Base-by-base conservation (phyloP, 1,140 invertebrate species). In the Batillaria attramentaria region DNA sequence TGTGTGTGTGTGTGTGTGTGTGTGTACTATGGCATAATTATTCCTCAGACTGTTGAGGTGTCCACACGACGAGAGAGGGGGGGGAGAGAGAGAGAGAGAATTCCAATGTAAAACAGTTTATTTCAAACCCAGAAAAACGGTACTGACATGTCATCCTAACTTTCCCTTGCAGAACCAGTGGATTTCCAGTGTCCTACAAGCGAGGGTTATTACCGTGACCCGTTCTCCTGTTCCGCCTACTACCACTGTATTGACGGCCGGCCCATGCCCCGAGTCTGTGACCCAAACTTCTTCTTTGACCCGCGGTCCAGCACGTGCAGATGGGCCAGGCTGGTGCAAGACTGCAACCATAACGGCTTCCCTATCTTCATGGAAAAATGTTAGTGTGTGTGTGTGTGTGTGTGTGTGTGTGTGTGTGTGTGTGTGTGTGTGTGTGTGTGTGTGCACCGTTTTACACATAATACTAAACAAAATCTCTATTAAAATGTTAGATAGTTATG, bases 131-230 rank as follows among this genome's bases (percentile, higher is more conserved):
- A n/a, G n/a, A n/a, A n/a, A n/a, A n/a, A n/a, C n/a, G n/a, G n/a
- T n/a, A n/a, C n/a, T n/a, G 46, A 50, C 46, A 50, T 24, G 13
- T 50, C 46, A 13, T 50, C 24, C 13, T 50, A 13, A 13, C 24
- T 24, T 62, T 62, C 57, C n/a, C 8, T n/a, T n/a, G 31, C 68
- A 42, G 68, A 41, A 1, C n/a, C 35, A 18, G 73, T 41, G 16
- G 39, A 13, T n/a, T 82, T 78, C 72, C 42, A 62, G 13, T 82
- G 81, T 41, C 74, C 69, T 24, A 50, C 31, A 31, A 16, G n/a
- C 3, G 81, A 82, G 60, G 81, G 81, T 20, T 82, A 78, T 33
- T 83, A 76, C 69, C 72, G 82, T 6, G 68, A 80, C 60, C 66
- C 68, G 1, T 13, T 16, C 20, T 31, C 35, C 6, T 83, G 82